These are phyloP conservation scores for Notarius lentiginosus DNA, from an alignment of 2,113 vertebrate species.

Conservation along the genomic window DNA sequence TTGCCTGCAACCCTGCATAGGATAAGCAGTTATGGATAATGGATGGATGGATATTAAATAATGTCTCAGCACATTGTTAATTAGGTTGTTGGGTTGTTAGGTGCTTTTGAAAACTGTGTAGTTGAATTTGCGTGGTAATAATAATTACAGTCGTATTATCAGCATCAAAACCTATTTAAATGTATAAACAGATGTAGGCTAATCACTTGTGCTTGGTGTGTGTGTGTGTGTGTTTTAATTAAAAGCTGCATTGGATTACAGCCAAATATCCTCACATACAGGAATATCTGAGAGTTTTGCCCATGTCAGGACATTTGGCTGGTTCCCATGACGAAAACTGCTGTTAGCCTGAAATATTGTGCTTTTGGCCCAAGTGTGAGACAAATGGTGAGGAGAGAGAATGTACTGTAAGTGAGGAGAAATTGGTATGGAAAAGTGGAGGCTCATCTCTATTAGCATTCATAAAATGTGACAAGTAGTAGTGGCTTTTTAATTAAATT, in stretches of 20 bases:
- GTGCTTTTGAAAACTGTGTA: too few relatives aligned
- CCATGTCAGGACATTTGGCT: not conserved
- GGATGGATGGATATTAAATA: too few relatives aligned
- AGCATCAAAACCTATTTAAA: not conserved
- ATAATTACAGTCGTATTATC: too few relatives aligned
- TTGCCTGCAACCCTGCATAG: too few relatives aligned
- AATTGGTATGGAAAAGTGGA: not conserved
- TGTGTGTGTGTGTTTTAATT: not conserved
- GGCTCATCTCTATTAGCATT: not conserved
- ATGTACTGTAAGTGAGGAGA: not conserved
- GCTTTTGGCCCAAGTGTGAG: not conserved
- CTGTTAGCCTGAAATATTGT: not conserved
- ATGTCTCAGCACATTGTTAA: too few relatives aligned
- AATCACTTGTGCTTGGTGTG: not conserved
- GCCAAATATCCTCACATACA: not conserved
- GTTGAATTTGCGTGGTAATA: too few relatives aligned
- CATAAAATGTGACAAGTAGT: not conserved
- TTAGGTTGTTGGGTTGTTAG: too few relatives aligned
- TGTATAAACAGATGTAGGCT: not conserved
- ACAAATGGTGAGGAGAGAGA: not conserved
- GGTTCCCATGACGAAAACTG: not conserved
- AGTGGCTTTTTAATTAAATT: not conserved
- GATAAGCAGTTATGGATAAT: too few relatives aligned
- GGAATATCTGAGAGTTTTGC: not conserved
- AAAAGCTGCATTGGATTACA: not conserved